Conservation (phyloP, 2,797 vertebrate genomes). For the Enteromius afrohamiltoni region DNA sequence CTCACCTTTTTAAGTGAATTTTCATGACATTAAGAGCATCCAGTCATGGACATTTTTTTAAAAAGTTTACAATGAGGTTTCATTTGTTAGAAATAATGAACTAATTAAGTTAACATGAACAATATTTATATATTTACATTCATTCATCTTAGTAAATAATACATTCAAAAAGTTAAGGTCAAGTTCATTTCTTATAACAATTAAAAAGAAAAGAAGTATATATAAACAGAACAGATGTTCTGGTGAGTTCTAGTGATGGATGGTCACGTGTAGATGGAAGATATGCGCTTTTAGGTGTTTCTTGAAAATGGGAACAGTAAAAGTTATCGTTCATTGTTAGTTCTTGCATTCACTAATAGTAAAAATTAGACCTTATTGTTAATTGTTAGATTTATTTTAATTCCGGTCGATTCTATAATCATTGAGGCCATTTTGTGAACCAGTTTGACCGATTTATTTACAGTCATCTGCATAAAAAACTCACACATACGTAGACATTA, state of each 20-base stretch:
- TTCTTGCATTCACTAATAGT: background rate
- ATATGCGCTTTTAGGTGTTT: background rate
- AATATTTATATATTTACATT: background rate
- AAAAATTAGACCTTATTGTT: background rate
- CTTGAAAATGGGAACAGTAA: background rate
- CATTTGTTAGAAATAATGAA: background rate
- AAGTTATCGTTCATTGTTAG: background rate
- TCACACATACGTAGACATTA: background rate
- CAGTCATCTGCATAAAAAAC: background rate
- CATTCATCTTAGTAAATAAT: background rate
- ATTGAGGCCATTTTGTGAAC: background rate
- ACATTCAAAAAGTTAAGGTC: background rate
- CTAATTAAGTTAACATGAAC: background rate
- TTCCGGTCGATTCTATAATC: background rate
- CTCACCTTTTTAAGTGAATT: no score
- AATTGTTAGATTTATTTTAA: background rate
- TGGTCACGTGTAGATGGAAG: background rate
- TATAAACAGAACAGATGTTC: background rate
- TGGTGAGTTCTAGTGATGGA: background rate
- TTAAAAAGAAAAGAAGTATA: background rate
- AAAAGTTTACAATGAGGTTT: background rate
- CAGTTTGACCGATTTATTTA: background rate
- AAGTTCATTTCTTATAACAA: no score
- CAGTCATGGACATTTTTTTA: background rate
- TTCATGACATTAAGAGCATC: no score